Base-by-base conservation (phyloP, 2,797 vertebrate species). In the Bradypodion ventrale region DNA sequence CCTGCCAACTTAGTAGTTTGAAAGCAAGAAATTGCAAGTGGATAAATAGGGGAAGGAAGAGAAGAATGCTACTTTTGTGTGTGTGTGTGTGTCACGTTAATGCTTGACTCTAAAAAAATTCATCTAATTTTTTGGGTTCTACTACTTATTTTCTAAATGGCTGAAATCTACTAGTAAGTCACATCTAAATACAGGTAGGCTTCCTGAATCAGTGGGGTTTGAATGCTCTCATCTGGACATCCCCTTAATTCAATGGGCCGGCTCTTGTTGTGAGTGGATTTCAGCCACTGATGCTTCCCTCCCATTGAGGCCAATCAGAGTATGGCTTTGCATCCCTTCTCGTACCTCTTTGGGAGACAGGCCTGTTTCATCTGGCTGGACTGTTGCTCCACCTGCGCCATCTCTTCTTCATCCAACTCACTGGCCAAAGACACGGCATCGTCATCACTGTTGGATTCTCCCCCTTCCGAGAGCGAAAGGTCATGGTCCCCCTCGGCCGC, bases 361-460 rank as follows among this genome's bases (percentile, higher is more conserved):
- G 90, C 88, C 80, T 78, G 83, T 75, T 85, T 35, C 56, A 83
- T 87, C 52, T 4, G 88, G 12, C 92, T 96, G 89, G 83, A 92
- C 12, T 89, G 94, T 60, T 93, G 90, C 84, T 97, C 91, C 2
- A 98, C 95, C 87, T 98, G 97, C 2, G 95, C 94, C 85, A 98
- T 75, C 70, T 98, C 98, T 0, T 98, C 97, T 0, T 97, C 96
- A 80, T 98, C 98, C 75, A 99, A 93, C 81, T 99, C 98, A 0
- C 98, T 99, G 13, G 96, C 98, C 92, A 98, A 93, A 56, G 98
- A 99, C 46, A 97, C 90, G 0, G 92, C 93, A 0, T 97, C 96
- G 0, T 92, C 93, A 0, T 97, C 96, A 0, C 13, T 21, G 52
- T 78, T 88, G 6, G 59, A 93, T 2, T 94, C 94, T 0, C 96